phyloP scores from a whole-genome alignment of 2,888 invertebrate genomes.

The Corbicula japonica region DNA sequence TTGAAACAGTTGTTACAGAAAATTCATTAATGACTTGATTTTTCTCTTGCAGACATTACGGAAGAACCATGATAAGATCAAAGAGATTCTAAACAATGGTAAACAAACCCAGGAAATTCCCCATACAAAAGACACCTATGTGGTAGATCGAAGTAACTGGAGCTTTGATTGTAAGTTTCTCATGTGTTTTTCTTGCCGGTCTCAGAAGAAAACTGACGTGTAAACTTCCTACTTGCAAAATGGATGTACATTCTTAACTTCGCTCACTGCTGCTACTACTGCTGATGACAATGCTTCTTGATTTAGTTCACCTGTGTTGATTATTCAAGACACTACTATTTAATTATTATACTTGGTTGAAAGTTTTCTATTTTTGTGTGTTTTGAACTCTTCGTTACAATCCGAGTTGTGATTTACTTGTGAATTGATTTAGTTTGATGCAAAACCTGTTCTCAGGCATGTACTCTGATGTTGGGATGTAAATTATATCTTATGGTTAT shows the following conservation, averaged over 20 bases:
- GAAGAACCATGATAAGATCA: slow-evolving; percentile 85
- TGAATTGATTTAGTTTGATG: no score
- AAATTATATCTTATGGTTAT: no score
- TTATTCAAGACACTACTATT: no score
- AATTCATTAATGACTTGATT: no score
- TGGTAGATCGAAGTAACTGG: slow-evolving; percentile 88
- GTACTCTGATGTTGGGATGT: no score
- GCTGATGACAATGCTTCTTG: slow-evolving; percentile 30
- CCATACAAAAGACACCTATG: slow-evolving; percentile 88
- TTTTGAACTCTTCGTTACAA: no score
- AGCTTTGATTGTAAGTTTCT: slow-evolving; percentile 88
- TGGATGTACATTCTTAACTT: slow-evolving; percentile 12
- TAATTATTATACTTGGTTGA: no score
- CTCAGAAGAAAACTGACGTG: slow-evolving; percentile 74
- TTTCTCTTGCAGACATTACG: slow-evolving; percentile 85
- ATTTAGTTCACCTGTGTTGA: slow-evolving; percentile 22
- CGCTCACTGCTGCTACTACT: slow-evolving; percentile 34
- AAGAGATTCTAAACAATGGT: slow-evolving; percentile 74
- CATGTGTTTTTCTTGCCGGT: slow-evolving; percentile 81
- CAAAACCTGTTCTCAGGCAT: no score
- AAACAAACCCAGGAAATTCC: slow-evolving; percentile 88
- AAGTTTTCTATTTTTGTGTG: no score
- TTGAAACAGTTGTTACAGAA: no score
- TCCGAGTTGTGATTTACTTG: no score
- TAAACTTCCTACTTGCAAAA: slow-evolving; percentile 39